These are phyloP conservation scores for Pollenia angustigena DNA, from an alignment of 2,888 invertebrate species.

Conservation along the genomic window DNA sequence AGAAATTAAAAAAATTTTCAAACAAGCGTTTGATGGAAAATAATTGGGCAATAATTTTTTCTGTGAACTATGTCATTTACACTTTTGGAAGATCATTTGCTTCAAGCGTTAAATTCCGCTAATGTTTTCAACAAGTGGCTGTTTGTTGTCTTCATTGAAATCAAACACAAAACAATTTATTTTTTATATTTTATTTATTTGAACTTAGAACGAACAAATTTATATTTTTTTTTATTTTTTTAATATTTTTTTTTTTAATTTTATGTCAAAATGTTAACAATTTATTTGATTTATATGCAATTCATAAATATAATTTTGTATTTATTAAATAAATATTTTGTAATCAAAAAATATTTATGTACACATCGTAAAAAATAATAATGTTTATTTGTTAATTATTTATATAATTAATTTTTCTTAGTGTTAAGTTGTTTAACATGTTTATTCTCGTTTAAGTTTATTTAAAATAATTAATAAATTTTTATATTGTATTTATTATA, in stretches of 20 bases:
- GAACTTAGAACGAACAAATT: slow-evolving; percentile 46
- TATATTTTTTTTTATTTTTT: background rate
- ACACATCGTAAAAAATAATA: slow-evolving; percentile 2
- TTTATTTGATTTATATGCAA: slow-evolving; percentile 37
- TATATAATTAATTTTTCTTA: slow-evolving; percentile 9
- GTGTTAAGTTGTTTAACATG: background rate
- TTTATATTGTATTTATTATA: slow-evolving; percentile 1
- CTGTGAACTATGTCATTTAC: too few species aligned
- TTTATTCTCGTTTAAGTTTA: background rate
- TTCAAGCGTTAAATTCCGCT: too few species aligned
- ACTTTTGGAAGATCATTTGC: too few species aligned
- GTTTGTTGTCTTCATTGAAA: background rate
- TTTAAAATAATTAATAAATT: background rate
- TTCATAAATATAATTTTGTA: slow-evolving; percentile 11
- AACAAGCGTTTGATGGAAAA: too few species aligned
- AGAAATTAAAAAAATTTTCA: too few species aligned
- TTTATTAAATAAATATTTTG: slow-evolving; percentile 23
- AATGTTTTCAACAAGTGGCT: too few species aligned
- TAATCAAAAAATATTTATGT: slow-evolving; percentile 12
- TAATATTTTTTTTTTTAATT: slow-evolving; percentile 6
- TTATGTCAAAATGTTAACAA: slow-evolving; percentile 57
- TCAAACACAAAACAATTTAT: background rate
- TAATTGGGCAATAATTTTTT: too few species aligned
- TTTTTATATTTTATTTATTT: slow-evolving; percentile 40
- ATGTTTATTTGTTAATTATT: background rate